A percentile compares a stretch with the other conserved stretches of the same genome.
Conservation (phyloP, 2,113 vertebrate genomes). For the Serinus canaria region DNA sequence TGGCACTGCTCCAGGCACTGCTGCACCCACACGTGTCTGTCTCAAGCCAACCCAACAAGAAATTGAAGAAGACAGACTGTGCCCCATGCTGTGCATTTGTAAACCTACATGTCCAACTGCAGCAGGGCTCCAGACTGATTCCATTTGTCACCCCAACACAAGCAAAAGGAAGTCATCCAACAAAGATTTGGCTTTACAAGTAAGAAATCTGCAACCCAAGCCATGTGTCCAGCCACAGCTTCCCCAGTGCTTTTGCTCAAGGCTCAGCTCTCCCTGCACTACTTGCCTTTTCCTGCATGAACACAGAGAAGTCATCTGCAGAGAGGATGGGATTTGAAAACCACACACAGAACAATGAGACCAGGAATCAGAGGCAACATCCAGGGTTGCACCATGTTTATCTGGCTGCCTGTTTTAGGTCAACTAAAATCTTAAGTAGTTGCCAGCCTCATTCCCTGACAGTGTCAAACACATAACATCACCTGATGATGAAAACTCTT, state of each 20-base stretch:
- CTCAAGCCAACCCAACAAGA: not conserved
- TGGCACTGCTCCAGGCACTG: not conserved
- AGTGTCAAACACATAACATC: not conserved
- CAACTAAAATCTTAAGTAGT: not conserved
- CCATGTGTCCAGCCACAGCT: not conserved
- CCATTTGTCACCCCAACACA: not conserved
- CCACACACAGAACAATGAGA: fast-evolving
- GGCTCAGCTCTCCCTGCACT: not conserved
- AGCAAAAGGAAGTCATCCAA: not conserved
- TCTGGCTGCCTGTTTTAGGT: not conserved
- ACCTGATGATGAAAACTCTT: not conserved
- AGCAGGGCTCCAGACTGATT: not conserved
- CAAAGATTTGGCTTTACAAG: not conserved
- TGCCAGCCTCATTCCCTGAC: not conserved
- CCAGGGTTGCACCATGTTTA: not conserved
- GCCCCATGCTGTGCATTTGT: not conserved
- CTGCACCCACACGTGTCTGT: fast-evolving
- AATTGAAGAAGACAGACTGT: not conserved
- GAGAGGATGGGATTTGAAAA: not conserved
- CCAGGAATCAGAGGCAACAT: not conserved
- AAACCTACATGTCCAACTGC: not conserved
- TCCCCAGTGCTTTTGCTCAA: not conserved
- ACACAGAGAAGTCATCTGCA: not conserved
- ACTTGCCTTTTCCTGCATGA: not conserved
- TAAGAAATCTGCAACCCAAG: not conserved